phyloP scores from a whole-genome alignment of 2,888 invertebrate genomes.

The Crossocerus cetratus region DNA sequence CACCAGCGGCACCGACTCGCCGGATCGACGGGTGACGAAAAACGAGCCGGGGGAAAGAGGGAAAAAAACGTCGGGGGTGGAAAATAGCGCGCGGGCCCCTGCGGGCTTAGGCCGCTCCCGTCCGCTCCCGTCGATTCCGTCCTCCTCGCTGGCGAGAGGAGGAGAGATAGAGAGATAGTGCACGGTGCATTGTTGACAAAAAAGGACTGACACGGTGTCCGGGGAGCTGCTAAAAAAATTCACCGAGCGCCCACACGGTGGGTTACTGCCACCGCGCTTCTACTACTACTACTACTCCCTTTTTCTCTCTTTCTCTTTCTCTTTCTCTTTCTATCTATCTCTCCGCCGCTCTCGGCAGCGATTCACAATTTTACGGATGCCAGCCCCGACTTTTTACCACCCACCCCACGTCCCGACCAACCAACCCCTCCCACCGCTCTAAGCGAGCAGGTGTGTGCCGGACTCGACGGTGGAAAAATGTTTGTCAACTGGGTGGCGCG shows the following conservation, averaged over 20 bases:
- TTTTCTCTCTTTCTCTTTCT: constrained; percentile 9
- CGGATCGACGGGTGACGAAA: constrained; percentile 24
- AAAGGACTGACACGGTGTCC: constrained; percentile 36
- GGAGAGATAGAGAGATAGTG: constrained; percentile 26
- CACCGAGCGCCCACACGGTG: not conserved
- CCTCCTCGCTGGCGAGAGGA: not conserved
- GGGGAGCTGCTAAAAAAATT: not conserved
- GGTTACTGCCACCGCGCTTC: constrained; percentile 1
- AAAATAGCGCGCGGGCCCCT: not conserved
- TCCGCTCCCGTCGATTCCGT: constrained; percentile 16
- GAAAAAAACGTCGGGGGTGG: constrained; percentile 38
- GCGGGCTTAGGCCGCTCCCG: not conserved
- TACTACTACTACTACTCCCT: not conserved
- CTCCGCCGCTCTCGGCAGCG: not conserved
- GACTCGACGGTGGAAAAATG: too few relatives aligned
- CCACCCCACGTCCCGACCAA: too few relatives aligned
- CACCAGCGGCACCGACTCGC: too few relatives aligned
- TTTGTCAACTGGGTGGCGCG: too few relatives aligned
- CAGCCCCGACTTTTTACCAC: too few relatives aligned
- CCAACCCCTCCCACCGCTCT: too few relatives aligned
- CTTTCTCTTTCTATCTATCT: not conserved
- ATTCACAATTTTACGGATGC: too few relatives aligned
- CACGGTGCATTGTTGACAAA: constrained; percentile 64
- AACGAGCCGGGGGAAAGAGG: constrained; percentile 41
- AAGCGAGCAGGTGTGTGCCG: too few relatives aligned